Evolutionary conservation across 2,113 vertebrate species (phyloP).

Genomic region (Anguilla rostrata): DNA sequence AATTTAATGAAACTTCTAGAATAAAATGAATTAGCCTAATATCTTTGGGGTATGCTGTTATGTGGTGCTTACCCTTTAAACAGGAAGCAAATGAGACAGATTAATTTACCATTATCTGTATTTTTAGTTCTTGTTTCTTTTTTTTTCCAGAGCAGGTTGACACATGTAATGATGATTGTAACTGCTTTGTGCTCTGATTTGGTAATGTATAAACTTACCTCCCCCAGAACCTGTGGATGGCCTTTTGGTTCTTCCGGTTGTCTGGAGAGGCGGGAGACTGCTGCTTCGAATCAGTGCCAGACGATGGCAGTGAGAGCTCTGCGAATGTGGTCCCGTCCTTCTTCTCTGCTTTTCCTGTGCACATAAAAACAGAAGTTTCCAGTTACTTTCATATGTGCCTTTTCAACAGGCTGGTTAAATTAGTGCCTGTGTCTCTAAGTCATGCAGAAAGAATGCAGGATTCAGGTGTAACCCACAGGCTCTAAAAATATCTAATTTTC

Average conservation of each 20-base stretch:
- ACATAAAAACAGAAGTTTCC: conserved; percentile 31
- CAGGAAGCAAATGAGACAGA: too few relatives aligned
- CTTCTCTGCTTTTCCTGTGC: conserved; percentile 78
- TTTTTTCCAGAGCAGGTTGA: neutral
- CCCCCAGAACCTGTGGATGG: conserved; percentile 94
- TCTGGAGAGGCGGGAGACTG: conserved; percentile 83
- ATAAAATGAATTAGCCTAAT: too few relatives aligned
- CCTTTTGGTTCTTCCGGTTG: conserved; percentile 86
- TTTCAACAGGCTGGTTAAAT: neutral
- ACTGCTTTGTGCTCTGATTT: neutral
- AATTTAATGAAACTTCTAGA: too few relatives aligned
- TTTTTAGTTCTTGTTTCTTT: neutral
- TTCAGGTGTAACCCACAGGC: conserved; percentile 55
- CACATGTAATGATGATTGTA: neutral
- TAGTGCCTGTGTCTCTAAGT: neutral
- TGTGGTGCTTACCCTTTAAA: too few relatives aligned
- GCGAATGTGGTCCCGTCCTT: conserved; percentile 64
- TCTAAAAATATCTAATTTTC: conserved; percentile 45
- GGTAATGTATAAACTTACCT: conserved; percentile 76
- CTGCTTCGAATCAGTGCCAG: conserved; percentile 71
- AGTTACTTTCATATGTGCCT: neutral
- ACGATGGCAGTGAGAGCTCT: conserved; percentile 76
- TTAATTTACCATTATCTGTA: too few relatives aligned
- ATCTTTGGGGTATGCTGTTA: too few relatives aligned
- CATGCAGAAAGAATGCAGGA: conserved; percentile 18